phyloP scores from a whole-genome alignment of 2,888 invertebrate genomes.

The Suillia variegata region DNA sequence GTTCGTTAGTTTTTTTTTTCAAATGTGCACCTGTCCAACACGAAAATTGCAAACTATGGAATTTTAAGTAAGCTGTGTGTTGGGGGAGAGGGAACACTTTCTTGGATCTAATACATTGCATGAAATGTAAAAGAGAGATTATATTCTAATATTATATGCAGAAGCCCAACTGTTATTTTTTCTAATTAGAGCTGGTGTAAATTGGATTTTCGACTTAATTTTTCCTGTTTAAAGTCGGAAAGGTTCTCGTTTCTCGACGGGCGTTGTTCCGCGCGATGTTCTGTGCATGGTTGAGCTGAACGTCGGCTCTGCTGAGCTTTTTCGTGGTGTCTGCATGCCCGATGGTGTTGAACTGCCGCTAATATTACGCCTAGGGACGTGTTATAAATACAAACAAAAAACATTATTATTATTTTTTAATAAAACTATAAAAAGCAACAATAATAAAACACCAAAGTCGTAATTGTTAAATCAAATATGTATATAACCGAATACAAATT shows the following conservation, averaged over 20 bases:
- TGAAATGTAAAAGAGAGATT: too few species aligned
- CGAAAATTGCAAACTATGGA: neutral
- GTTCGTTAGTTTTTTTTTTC: neutral
- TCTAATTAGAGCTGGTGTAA: neutral
- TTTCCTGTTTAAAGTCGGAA: conserved; percentile 78
- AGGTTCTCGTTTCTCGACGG: conserved; percentile 68
- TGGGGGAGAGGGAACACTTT: too few species aligned
- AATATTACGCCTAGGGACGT: conserved; percentile 58
- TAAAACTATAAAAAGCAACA: neutral
- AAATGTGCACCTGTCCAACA: neutral
- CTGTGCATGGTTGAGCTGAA: conserved; percentile 54
- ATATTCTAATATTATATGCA: too few species aligned
- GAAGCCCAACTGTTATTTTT: neutral
- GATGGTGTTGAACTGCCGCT: conserved; percentile 62
- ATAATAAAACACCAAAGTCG: too few species aligned
- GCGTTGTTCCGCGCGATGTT: conserved; percentile 60
- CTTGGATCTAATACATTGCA: too few species aligned
- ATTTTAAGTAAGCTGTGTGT: too few species aligned
- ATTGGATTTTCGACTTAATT: too few species aligned
- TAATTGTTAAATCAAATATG: neutral
- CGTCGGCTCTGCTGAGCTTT: conserved; percentile 58
- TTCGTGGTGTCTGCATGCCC: conserved; percentile 61
- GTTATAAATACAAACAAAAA: neutral
- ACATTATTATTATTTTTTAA: too few species aligned
- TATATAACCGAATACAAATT: neutral